Conservation (phyloP, 2,888 invertebrate species). For the Apamea sordens region DNA sequence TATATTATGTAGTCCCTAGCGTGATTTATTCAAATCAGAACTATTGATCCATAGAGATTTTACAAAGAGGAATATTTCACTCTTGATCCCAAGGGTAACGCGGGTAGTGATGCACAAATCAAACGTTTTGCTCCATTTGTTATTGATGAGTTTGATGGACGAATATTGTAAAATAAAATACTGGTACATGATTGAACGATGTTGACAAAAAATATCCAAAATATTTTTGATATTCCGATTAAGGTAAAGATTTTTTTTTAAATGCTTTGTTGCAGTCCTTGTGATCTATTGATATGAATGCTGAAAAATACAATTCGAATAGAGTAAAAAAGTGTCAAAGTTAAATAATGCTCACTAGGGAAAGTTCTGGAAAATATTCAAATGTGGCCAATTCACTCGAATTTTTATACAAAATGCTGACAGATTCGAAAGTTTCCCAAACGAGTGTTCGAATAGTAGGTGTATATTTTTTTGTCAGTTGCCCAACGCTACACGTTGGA, state of each 20-base stretch:
- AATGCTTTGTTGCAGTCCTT: neutral
- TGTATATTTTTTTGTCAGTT: neutral
- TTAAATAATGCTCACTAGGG: neutral
- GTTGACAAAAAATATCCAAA: neutral
- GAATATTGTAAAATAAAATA: neutral
- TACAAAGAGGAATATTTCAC: slow-evolving; percentile 37
- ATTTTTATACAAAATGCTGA: neutral
- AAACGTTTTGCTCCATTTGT: neutral
- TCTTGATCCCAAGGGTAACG: slow-evolving; percentile 36
- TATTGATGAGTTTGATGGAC: neutral
- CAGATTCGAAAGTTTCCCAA: neutral
- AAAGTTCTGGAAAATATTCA: neutral
- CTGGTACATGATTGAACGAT: neutral
- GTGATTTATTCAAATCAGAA: slow-evolving; percentile 53
- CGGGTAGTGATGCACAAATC: neutral
- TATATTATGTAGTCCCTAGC: neutral
- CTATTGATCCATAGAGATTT: slow-evolving; percentile 50
- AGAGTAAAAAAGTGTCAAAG: neutral
- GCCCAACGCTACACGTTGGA: slow-evolving; percentile 7
- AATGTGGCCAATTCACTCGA: neutral
- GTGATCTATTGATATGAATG: neutral
- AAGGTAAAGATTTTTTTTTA: too few species aligned
- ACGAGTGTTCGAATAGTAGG: neutral
- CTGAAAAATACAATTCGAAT: neutral
- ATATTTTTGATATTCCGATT: neutral